Percentiles rank a stretch among this genome's conserved stretches.
These are phyloP conservation scores for Ormyrus pomaceus DNA, from an alignment of 2,888 invertebrate genomes.

Conservation along the genomic window DNA sequence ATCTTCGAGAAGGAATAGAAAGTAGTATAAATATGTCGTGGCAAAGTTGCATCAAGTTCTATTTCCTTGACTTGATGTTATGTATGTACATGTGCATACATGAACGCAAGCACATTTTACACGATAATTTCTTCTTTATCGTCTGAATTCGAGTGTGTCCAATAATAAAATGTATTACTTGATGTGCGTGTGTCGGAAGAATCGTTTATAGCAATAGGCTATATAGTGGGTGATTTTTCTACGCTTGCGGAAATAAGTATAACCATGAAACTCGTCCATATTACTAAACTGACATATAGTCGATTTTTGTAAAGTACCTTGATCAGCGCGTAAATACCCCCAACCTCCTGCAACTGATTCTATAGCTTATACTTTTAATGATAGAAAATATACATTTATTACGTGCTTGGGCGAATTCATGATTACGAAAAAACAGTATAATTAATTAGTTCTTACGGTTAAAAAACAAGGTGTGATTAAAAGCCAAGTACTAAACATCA, in stretches of 20 bases:
- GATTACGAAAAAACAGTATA: slow-evolving; percentile 25
- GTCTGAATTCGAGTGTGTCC: slow-evolving; percentile 33
- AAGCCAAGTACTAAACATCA: slow-evolving; percentile 48
- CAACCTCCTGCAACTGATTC: slow-evolving; percentile 26
- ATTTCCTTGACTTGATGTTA: slow-evolving; percentile 43
- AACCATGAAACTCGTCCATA: slow-evolving; percentile 53
- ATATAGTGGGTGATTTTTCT: slow-evolving; percentile 55
- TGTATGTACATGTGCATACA: slow-evolving; percentile 40
- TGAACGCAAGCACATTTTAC: slow-evolving; percentile 34
- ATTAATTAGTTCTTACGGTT: slow-evolving; percentile 17
- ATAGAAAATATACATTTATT: slow-evolving; percentile 44
- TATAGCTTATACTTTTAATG: slow-evolving; percentile 48
- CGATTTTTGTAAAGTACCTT: slow-evolving; percentile 56
- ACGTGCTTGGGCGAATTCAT: slow-evolving; percentile 42
- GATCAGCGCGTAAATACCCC: slow-evolving; percentile 37
- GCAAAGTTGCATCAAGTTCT: slow-evolving; percentile 33
- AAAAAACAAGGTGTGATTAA: slow-evolving; percentile 31
- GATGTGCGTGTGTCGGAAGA: slow-evolving; percentile 41
- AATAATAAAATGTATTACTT: slow-evolving; percentile 44
- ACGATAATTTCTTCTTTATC: slow-evolving; percentile 38
- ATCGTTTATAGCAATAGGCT: slow-evolving; percentile 45
- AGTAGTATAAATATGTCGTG: slow-evolving; percentile 41
- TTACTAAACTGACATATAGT: slow-evolving; percentile 47
- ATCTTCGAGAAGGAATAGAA: slow-evolving; percentile 45
- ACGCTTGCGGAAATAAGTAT: slow-evolving; percentile 50